Evolutionary conservation across 1,140 invertebrate genomes (phyloP), one percentile per base, ranked within the genome.

Genomic region (Sycophaga agraensis): DNA sequence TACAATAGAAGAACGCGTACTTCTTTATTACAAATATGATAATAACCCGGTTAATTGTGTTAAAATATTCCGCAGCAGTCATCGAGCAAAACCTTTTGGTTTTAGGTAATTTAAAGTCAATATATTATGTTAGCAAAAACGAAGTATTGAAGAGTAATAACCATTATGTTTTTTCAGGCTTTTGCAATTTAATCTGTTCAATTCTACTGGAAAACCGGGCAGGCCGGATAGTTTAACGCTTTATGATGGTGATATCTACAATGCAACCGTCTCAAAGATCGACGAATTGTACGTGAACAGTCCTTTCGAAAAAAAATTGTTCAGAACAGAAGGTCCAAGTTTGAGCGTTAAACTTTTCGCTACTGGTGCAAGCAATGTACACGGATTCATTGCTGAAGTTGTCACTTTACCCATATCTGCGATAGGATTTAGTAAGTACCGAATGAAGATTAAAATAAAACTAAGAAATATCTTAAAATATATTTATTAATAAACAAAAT

Each of bases 371-470:
- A 93, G 93, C 42, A 89, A 88, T 24, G 83, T 87, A n/a, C 91
- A 97, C 78, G 98, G 98, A 54, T 99, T 99, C 74, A 92, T 99
- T 66, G 97, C 97, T 14, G 97, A 99, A 83, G 87, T 99, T 54
- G 89, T 98, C 0, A 97, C 95, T 0, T 78, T 98, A 19, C 97
- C 97, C 0, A 92, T 95, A 67, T 92, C 93, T 35, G 89, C 91
- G 14, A 89, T 95, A 72, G 91, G 91, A 70, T 89, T 93, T 70
- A 91, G 92, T 93, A 82, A 89, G 89, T 84, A 39, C 42, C n/a
- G n/a, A n/a, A n/a, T n/a, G n/a, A 43, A 21, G 34, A 31, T 31
- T 31, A 8, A 45, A 45, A 51, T 31, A 31, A 31, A 6, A 31
- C 11, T 4, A 31, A 31, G 11, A 31, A 6, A 4, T 4, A 31